A percentile compares a stretch with the other conserved stretches of the same genome.
Evolutionary conservation across 2,113 vertebrate species (phyloP).

Genomic region (Seriola quinqueradiata): DNA sequence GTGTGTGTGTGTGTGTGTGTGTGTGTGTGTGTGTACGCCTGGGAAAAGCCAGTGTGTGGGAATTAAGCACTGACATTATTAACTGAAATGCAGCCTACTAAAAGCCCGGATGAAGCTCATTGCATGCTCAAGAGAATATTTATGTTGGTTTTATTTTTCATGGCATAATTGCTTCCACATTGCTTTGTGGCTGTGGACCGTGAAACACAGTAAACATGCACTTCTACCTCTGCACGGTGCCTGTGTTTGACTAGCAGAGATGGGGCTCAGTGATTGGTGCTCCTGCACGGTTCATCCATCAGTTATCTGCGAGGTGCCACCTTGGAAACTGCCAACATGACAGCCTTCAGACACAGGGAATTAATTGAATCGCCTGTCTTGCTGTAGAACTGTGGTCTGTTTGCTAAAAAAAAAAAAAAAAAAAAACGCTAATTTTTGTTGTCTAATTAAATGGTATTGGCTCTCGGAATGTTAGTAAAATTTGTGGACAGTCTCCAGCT

Average conservation of each 20-base stretch:
- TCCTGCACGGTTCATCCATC: constrained; percentile 30
- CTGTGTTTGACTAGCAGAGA: constrained; percentile 1
- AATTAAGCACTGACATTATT: constrained; percentile 31
- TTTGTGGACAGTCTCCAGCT: constrained; percentile 34
- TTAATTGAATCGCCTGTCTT: constrained; percentile 34
- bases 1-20: background rate
- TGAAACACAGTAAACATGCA: background rate
- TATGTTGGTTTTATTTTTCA: constrained; percentile 50
- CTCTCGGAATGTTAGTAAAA: constrained; percentile 13
- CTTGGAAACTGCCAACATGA: constrained; percentile 24
- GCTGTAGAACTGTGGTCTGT: background rate
- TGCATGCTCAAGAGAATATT: constrained; percentile 41
- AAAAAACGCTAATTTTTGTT: background rate
- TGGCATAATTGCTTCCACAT: constrained; percentile 55
- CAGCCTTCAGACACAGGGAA: constrained; percentile 16
- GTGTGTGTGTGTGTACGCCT: background rate
- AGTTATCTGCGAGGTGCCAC: constrained; percentile 18
- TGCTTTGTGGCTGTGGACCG: constrained; percentile 14
- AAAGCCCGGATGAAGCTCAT: constrained; percentile 11
- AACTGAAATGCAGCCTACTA: constrained; percentile 5
- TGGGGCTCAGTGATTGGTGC: constrained; percentile 2
- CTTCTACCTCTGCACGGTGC: background rate
- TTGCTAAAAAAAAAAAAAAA: background rate
- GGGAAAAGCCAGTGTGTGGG: constrained; percentile 10
- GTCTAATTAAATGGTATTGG: constrained; percentile 27